Conservation (phyloP, 1,140 invertebrate genomes). For the Procambarus clarkii region DNA sequence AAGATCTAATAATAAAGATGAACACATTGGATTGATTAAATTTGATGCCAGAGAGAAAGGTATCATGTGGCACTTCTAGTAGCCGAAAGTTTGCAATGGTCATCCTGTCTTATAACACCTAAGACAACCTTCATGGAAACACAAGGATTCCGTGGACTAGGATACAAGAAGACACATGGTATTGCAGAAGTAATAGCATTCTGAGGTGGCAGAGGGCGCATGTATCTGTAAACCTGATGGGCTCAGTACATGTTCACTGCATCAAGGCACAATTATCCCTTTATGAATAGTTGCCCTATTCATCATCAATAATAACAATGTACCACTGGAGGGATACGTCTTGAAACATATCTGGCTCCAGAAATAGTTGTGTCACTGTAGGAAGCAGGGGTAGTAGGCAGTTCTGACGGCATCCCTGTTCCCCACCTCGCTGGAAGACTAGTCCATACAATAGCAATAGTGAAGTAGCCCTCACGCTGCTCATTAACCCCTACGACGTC, state of each 20-base stretch:
- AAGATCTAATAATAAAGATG: constrained; percentile 7
- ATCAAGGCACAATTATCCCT: constrained; percentile 44
- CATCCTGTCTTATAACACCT: constrained; percentile 9
- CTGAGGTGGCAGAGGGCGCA: constrained; percentile 27
- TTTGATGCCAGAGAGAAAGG: constrained; percentile 14
- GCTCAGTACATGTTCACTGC: constrained; percentile 30
- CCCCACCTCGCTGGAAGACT: constrained; percentile 11
- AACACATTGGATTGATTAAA: constrained; percentile 24
- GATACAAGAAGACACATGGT: constrained; percentile 27
- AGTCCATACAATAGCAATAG: constrained; percentile 8
- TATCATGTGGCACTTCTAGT: constrained; percentile 14
- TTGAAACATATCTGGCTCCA: constrained; percentile 3
- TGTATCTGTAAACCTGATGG: constrained; percentile 12
- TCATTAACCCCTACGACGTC: constrained; percentile 19
- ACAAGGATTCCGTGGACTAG: constrained; percentile 32
- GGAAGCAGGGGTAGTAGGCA: background rate
- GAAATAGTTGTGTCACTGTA: background rate
- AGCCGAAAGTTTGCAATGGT: background rate
- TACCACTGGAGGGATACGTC: constrained; percentile 19
- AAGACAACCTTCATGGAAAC: constrained; percentile 28
- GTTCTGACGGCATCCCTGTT: constrained; percentile 12
- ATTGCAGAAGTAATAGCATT: constrained; percentile 16
- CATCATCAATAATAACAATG: constrained; percentile 11
- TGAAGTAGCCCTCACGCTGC: background rate
- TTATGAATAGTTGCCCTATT: constrained; percentile 21